Percentiles rank a stretch among this genome's conserved stretches.
Evolutionary conservation across 53 echinoderm and acorn worm genomes (phyloP).

Genomic region (Apostichopus leukothele): DNA sequence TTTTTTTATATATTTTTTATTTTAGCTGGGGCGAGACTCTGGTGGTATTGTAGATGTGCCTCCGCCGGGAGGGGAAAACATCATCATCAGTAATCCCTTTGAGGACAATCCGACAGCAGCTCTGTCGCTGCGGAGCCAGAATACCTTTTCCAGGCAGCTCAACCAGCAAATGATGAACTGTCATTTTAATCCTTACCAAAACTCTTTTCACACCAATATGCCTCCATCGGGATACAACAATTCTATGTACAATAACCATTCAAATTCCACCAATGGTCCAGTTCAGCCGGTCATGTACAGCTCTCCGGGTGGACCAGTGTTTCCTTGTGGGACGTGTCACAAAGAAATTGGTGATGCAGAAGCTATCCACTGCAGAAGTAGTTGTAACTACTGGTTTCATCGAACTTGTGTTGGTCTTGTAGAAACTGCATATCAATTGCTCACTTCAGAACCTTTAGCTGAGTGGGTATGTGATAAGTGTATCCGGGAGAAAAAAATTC

Average conservation of each 20-base stretch:
- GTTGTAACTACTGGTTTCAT: constrained; percentile 91
- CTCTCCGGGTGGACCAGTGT: constrained; percentile 60
- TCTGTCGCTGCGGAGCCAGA: constrained; percentile 55
- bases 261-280: constrained; percentile 72
- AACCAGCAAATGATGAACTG: constrained; percentile 75
- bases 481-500: constrained; percentile 89
- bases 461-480: constrained; percentile 98
- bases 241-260: constrained; percentile 52
- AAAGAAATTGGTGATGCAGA: constrained; percentile 86
- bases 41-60: constrained; percentile 45
- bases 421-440: constrained; percentile 77
- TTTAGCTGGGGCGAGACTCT: constrained; percentile 27
- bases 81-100: constrained; percentile 86
- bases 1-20: not conserved
- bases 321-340: constrained; percentile 85
- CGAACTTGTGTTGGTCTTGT: constrained; percentile 86
- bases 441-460: constrained; percentile 79
- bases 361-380: constrained; percentile 74
- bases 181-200: constrained; percentile 67
- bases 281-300: constrained; percentile 78
- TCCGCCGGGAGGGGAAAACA: constrained; percentile 85
- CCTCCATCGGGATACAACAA: constrained; percentile 58
- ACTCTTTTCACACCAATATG: constrained; percentile 61
- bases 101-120: constrained; percentile 78
- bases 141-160: constrained; percentile 59